phyloP scores from a whole-genome alignment of 92 coral and sea anemone species.

The Porites lobata region DNA sequence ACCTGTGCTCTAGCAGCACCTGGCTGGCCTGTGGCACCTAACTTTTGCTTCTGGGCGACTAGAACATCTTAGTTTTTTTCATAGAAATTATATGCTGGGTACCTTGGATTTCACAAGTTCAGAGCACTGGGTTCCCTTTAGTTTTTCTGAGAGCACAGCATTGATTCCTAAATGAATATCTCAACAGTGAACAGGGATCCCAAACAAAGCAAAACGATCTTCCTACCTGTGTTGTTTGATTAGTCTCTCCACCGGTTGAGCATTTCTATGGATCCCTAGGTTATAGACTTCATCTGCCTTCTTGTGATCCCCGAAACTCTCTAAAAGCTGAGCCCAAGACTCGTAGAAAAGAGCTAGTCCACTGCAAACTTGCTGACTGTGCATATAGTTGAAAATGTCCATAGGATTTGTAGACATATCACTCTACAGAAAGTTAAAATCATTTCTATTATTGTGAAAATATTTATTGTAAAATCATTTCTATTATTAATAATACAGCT shows the following conservation, averaged over 20 bases:
- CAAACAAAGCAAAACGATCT: neutral
- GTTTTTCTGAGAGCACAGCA: too few relatives aligned
- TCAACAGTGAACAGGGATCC: neutral
- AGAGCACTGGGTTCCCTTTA: too few relatives aligned
- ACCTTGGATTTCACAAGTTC: too few relatives aligned
- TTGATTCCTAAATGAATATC: neutral
- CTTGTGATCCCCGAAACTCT: constrained; percentile 73
- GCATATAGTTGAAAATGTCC: constrained; percentile 89
- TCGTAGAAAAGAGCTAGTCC: constrained; percentile 82
- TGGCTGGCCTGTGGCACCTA: too few relatives aligned
- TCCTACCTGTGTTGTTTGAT: constrained; percentile 82
- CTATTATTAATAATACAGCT: too few relatives aligned
- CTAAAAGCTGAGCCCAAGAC: constrained; percentile 90
- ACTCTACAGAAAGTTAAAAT: constrained; percentile 65
- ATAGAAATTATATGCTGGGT: too few relatives aligned
- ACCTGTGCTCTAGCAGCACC: too few relatives aligned
- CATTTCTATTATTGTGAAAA: too few relatives aligned
- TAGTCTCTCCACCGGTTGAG: constrained; percentile 85
- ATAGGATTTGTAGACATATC: constrained; percentile 87
- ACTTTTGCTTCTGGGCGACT: too few relatives aligned
- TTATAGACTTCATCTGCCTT: constrained; percentile 93
- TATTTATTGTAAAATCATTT: neutral
- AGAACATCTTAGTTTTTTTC: too few relatives aligned
- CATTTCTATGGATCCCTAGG: constrained; percentile 85
- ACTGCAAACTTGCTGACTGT: constrained; percentile 86